These are phyloP conservation scores for Bombus ignitus DNA, from an alignment of 1,140 invertebrate genomes.

Conservation along the genomic window DNA sequence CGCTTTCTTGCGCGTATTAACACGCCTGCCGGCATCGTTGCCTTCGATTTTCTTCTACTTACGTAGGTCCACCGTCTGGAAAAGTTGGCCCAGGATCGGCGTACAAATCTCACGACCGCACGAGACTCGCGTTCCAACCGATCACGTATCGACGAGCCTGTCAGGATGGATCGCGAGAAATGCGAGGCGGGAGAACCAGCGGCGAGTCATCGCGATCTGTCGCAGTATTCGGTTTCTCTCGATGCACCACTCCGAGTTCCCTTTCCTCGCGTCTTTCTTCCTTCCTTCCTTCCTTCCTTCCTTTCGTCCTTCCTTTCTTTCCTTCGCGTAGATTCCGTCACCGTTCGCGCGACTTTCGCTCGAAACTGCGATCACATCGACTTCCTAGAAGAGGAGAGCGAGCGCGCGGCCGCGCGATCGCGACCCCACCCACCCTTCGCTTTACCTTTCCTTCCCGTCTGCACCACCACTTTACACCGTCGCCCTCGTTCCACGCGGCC, in stretches of 20 bases:
- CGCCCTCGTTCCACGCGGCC: not conserved
- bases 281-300: not conserved
- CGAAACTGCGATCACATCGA: conserved; percentile 22
- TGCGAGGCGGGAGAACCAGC: not conserved
- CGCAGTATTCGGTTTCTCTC: not conserved
- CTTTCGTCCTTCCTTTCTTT: not conserved
- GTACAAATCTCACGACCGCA: not conserved
- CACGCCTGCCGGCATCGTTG: too few relatives aligned
- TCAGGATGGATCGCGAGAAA: not conserved
- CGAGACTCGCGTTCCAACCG: not conserved
- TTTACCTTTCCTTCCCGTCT: not conserved
- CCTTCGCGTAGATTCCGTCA: not conserved
- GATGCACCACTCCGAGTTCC: not conserved
- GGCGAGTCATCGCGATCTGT: conserved; percentile 19
- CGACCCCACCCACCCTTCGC: conserved; percentile 31
- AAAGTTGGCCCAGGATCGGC: not conserved
- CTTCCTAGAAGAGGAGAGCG: not conserved
- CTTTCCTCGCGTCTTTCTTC: not conserved
- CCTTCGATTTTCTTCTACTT: conserved; percentile 6
- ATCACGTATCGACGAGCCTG: conserved; percentile 35
- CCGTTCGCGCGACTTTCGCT: not conserved
- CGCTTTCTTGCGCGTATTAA: not conserved
- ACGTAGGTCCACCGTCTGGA: conserved; percentile 35
- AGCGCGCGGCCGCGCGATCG: conserved; percentile 12
- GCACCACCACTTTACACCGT: not conserved